A percentile compares a stretch with the other conserved stretches of the same genome.
Evolutionary conservation across 2,888 invertebrate species (phyloP).

Genomic region (Nomada hirtipes): DNA sequence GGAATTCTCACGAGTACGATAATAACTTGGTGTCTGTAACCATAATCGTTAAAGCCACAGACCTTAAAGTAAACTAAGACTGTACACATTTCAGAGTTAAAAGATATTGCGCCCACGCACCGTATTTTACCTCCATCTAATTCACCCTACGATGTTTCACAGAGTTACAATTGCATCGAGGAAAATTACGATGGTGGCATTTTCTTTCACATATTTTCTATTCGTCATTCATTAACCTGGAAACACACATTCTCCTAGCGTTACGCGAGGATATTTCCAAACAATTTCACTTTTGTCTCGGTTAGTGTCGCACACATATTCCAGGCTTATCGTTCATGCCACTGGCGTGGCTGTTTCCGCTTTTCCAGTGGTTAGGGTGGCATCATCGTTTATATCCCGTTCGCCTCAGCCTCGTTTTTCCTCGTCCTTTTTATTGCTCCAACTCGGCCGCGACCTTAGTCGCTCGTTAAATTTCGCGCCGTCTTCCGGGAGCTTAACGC

Average conservation of each 20-base stretch:
- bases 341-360: constrained; percentile 23
- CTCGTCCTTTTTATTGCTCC: constrained; percentile 55
- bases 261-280: constrained; percentile 15
- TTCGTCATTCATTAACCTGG: too few relatives aligned
- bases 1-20: constrained; percentile 15
- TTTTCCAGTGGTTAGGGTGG: constrained; percentile 11
- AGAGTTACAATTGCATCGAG: too few relatives aligned
- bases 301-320: constrained; percentile 25
- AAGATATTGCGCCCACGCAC: neutral
- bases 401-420: constrained; percentile 50
- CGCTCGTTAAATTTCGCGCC: constrained; percentile 68
- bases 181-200: too few relatives aligned
- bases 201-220: too few relatives aligned
- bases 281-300: constrained; percentile 36
- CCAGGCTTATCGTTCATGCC: constrained; percentile 32
- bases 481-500: constrained; percentile 67
- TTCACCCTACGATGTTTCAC: neutral
- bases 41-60: constrained; percentile 27
- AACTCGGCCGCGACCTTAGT: constrained; percentile 48
- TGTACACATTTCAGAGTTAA: neutral
- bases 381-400: constrained; percentile 61
- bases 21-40: constrained; percentile 20
- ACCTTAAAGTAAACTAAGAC: constrained; percentile 22
- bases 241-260: neutral
- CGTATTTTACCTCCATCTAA: neutral